Percentiles rank a stretch among this genome's conserved stretches.
Conservation (phyloP, 2,797 vertebrate species). For the Rhinophrynus dorsalis region DNA sequence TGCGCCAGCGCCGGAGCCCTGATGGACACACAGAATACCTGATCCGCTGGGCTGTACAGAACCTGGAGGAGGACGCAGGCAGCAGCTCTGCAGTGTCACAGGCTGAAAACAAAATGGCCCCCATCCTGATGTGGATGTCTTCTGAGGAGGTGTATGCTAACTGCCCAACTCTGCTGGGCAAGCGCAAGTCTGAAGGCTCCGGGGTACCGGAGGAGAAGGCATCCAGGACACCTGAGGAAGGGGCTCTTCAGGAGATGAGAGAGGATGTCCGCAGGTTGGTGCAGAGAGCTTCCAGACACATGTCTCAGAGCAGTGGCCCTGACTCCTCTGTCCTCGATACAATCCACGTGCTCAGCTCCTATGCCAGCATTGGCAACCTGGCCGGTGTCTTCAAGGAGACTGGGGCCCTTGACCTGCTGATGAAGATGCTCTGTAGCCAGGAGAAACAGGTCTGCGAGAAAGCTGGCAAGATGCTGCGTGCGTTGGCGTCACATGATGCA, state of each 20-base stretch:
- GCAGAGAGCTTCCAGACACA: slow-evolving; percentile 79
- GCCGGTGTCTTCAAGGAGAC: slow-evolving; percentile 88
- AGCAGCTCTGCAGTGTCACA: slow-evolving; percentile 50
- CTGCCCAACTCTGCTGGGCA: slow-evolving; percentile 83
- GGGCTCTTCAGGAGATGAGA: slow-evolving; percentile 85
- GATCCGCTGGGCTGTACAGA: slow-evolving; percentile 83
- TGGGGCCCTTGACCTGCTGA: slow-evolving; percentile 86
- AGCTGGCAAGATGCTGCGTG: slow-evolving; percentile 88
- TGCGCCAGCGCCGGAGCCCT: slow-evolving; percentile 82
- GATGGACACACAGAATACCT: slow-evolving; percentile 84
- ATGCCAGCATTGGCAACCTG: slow-evolving; percentile 86
- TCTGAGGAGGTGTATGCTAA: slow-evolving; percentile 88
- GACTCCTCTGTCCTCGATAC: slow-evolving; percentile 82
- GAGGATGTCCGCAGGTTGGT: slow-evolving; percentile 87
- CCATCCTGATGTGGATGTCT: slow-evolving; percentile 92
- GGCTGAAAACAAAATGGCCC: slow-evolving; percentile 71
- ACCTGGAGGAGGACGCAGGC: slow-evolving; percentile 67
- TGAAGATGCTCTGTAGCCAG: slow-evolving; percentile 87
- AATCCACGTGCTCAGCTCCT: slow-evolving; percentile 89
- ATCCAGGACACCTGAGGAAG: slow-evolving; percentile 64
- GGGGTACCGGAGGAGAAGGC: slow-evolving; percentile 63
- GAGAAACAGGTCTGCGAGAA: slow-evolving; percentile 85
- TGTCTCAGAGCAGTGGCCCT: slow-evolving; percentile 76
- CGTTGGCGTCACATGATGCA: slow-evolving; percentile 86
- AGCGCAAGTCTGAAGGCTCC: slow-evolving; percentile 70